Evolutionary conservation across 2,797 vertebrate species (phyloP).

Genomic region (Falco cherrug): DNA sequence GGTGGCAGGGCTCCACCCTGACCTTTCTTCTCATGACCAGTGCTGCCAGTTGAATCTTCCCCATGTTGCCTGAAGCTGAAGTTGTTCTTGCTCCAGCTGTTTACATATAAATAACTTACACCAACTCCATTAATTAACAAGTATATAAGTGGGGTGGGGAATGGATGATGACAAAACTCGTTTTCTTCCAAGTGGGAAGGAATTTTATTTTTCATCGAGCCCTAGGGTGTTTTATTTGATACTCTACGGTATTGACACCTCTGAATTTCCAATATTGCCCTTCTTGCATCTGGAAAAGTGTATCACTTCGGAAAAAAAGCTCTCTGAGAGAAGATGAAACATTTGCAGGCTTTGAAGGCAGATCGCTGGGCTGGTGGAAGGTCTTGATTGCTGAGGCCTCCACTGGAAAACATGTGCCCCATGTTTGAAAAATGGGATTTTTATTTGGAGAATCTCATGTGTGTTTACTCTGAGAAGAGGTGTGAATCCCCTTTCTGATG

Average conservation of each 20-base stretch:
- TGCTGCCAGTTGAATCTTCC: background rate
- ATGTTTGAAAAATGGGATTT: background rate
- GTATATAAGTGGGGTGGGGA: no score
- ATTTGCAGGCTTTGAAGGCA: background rate
- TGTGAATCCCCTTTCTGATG: background rate
- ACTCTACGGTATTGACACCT: background rate
- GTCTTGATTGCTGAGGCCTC: background rate
- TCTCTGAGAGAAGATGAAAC: background rate
- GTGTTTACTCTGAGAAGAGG: background rate
- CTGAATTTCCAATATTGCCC: background rate
- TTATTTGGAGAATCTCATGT: background rate
- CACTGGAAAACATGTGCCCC: background rate
- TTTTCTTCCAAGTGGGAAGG: background rate
- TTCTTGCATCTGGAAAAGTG: background rate
- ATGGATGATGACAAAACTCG: background rate
- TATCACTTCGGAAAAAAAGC: background rate
- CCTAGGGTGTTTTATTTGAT: background rate
- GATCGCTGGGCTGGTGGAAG: background rate
- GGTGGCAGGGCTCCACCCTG: background rate
- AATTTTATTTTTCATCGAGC: background rate
- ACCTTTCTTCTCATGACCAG: background rate
- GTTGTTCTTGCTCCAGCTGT: background rate
- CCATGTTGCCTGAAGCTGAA: background rate
- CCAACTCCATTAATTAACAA: no score
- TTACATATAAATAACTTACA: constrained; percentile 7